A percentile compares a stretch with the other conserved stretches of the same genome.
Evolutionary conservation across 1,140 invertebrate species (phyloP).

Genomic region (Drosophila bocki): DNA sequence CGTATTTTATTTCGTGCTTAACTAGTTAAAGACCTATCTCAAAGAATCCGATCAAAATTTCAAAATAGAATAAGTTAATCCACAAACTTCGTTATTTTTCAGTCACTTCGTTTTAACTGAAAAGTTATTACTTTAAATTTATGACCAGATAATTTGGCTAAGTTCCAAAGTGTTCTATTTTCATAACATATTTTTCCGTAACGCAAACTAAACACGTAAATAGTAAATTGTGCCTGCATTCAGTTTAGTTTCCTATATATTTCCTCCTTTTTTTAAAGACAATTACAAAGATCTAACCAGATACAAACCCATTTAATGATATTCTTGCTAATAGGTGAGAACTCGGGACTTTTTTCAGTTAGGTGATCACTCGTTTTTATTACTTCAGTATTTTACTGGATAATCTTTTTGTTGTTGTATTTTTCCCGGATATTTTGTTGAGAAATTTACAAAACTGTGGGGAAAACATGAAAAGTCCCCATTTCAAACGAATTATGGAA

Average conservation of each 20-base stretch:
- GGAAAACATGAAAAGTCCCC: slow-evolving; percentile 2
- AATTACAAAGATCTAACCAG: slow-evolving; percentile 2
- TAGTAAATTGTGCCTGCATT: background rate
- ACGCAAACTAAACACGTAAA: background rate
- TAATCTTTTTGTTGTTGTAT: background rate
- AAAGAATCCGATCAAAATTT: background rate
- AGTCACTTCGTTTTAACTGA: too few species aligned
- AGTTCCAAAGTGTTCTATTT: too few species aligned
- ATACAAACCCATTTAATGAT: background rate
- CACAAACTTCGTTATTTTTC: too few species aligned
- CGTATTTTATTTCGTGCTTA: too few species aligned
- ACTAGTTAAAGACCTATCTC: background rate
- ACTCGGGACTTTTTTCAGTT: background rate
- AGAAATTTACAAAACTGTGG: background rate
- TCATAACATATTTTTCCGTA: background rate
- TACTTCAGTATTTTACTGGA: background rate
- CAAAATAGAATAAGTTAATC: too few species aligned
- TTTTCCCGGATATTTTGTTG: slow-evolving; percentile 8
- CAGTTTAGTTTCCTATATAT: background rate
- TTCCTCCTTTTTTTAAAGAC: background rate
- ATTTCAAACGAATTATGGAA: slow-evolving; percentile 21
- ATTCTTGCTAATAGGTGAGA: slow-evolving; percentile 4
- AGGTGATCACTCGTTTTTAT: too few species aligned
- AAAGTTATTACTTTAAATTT: too few species aligned
- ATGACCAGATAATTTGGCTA: too few species aligned